Percentiles rank a stretch among this genome's conserved stretches.
Evolutionary conservation across 2,113 vertebrate genomes (phyloP).

Genomic region (Ochotona curzoniae): DNA sequence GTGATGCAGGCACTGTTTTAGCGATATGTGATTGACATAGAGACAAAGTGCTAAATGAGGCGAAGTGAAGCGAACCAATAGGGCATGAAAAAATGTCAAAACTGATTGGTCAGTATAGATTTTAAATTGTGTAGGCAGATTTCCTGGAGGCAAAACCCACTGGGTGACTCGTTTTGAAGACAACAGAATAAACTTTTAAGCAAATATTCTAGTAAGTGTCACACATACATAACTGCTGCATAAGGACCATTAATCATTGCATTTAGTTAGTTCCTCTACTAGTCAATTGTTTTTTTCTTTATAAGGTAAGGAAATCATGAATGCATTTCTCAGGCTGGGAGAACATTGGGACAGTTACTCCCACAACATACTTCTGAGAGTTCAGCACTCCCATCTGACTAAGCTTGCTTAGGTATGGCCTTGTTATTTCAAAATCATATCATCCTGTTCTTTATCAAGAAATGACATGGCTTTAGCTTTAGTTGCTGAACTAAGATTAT

Average conservation of each 20-base stretch:
- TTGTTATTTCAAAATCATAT: conserved; percentile 28
- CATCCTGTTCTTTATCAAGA: not conserved
- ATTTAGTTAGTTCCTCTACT: conserved; percentile 54
- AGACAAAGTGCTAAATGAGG: not conserved
- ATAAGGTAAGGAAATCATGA: conserved; percentile 40
- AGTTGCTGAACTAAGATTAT: not conserved
- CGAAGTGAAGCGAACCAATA: not conserved
- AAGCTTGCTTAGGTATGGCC: not conserved
- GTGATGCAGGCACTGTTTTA: not conserved
- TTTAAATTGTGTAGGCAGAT: not conserved
- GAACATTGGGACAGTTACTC: conserved; percentile 12
- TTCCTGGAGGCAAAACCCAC: conserved; percentile 36
- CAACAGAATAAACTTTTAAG: not conserved
- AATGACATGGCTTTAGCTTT: not conserved
- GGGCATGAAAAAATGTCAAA: not conserved
- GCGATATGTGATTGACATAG: not conserved
- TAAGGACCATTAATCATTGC: conserved; percentile 16
- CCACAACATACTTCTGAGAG: conserved; percentile 64
- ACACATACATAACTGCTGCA: not conserved
- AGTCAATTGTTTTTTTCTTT: conserved; percentile 44
- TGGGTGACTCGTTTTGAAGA: conserved; percentile 48
- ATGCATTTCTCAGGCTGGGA: conserved; percentile 26
- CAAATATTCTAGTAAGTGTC: conserved; percentile 18
- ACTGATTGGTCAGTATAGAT: not conserved
- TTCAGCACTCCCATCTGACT: conserved; percentile 37